A percentile compares a stretch with the other conserved stretches of the same genome.
These are phyloP conservation scores for Pomatorhinus ruficollis DNA, from an alignment of 2,113 vertebrate genomes.

Conservation along the genomic window DNA sequence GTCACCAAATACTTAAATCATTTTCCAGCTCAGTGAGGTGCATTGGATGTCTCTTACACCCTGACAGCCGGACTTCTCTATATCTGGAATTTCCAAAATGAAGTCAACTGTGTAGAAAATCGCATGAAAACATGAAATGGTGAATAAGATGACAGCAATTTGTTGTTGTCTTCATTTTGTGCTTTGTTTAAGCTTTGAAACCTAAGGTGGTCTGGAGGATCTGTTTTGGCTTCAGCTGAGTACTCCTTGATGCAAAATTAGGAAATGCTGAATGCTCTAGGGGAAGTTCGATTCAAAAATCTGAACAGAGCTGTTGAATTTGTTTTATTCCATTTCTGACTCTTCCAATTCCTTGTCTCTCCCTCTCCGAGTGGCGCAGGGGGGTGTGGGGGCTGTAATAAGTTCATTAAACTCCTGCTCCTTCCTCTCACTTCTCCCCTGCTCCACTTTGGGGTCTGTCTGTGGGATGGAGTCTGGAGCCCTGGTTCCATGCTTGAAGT, in stretches of 20 bases:
- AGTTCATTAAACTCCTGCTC: accelerated
- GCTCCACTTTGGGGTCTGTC: neutral
- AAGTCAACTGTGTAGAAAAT: neutral
- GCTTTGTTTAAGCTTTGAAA: neutral
- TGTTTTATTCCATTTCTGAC: neutral
- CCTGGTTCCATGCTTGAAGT: too few relatives aligned
- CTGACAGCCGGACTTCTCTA: neutral
- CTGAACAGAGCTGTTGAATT: neutral
- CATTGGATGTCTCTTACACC: neutral
- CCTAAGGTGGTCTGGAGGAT: neutral
- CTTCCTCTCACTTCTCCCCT: neutral
- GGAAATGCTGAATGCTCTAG: neutral
- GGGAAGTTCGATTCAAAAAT: neutral
- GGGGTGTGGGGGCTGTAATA: accelerated
- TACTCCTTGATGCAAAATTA: neutral
- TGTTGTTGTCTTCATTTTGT: neutral
- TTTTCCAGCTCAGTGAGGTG: neutral
- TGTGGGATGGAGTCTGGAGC: neutral
- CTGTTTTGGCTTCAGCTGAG: neutral
- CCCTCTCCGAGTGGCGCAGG: accelerated
- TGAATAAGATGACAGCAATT: neutral
- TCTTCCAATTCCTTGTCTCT: neutral
- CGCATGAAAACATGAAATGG: neutral
- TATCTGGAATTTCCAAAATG: neutral
- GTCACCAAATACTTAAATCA: neutral